These are phyloP conservation scores for Dyspetes luteomarginatus DNA, from an alignment of 2,888 invertebrate species.

Conservation along the genomic window DNA sequence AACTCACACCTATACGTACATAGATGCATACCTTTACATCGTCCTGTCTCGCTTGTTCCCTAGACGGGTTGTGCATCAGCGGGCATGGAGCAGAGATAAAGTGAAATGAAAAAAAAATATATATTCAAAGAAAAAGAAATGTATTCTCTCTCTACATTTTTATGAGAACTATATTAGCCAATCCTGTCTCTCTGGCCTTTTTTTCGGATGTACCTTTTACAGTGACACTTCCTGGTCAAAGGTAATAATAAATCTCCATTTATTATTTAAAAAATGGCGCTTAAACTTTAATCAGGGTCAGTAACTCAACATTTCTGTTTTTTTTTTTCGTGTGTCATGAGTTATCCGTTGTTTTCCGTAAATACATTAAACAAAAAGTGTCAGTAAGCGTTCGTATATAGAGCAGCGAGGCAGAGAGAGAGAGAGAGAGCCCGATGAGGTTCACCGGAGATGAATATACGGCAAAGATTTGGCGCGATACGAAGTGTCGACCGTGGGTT, in stretches of 20 bases:
- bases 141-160: constrained; percentile 26
- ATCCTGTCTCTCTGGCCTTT: not conserved
- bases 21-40: not conserved
- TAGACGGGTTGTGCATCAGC: constrained; percentile 9
- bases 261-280: not conserved
- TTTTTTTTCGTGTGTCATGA: not conserved
- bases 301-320: not conserved
- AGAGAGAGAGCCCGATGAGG: not conserved
- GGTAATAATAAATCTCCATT: constrained; percentile 25
- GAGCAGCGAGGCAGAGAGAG: not conserved
- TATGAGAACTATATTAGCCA: constrained; percentile 23
- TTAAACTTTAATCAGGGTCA: not conserved
- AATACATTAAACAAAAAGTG: constrained; percentile 17
- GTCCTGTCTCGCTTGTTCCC: not conserved
- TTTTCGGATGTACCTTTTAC: not conserved
- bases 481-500: too few species aligned
- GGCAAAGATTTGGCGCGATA: too few species aligned
- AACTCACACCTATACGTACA: not conserved
- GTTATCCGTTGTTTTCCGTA: not conserved
- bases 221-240: not conserved
- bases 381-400: constrained; percentile 27
- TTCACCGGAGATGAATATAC: too few species aligned
- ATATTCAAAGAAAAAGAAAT: constrained; percentile 23
- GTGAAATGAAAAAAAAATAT: constrained; percentile 37
- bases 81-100: constrained; percentile 47